Evolutionary conservation across 2,888 invertebrate genomes (phyloP).

Genomic region (Lottia scabra): DNA sequence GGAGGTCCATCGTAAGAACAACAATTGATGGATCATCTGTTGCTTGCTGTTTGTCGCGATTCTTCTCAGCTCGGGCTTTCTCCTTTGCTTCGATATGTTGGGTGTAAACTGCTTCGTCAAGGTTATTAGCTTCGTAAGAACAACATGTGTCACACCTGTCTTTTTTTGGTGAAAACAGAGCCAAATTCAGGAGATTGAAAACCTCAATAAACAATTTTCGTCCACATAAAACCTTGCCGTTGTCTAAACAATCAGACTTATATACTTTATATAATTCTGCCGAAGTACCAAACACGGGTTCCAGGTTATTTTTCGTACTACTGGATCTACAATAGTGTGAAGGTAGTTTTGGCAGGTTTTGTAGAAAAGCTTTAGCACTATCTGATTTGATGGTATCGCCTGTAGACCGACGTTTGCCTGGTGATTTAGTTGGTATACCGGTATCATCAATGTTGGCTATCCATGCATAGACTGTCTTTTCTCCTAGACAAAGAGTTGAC

Average conservation of each 20-base stretch:
- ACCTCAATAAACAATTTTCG: conserved; percentile 1
- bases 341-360: conserved; percentile 6
- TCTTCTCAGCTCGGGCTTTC: conserved; percentile 1
- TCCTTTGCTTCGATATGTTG: background rate
- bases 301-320: background rate
- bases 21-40: background rate
- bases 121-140: background rate
- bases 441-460: background rate
- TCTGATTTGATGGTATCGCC: background rate
- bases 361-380: background rate
- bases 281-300: background rate
- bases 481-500: background rate
- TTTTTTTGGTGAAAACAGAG: conserved; percentile 15
- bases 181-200: conserved; percentile 9
- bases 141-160: conserved; percentile 15
- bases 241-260: background rate
- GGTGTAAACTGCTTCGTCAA: background rate
- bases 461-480: conserved; percentile 7
- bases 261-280: background rate
- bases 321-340: conserved; percentile 10
- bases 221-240: background rate
- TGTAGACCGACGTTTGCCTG: background rate
- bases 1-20: conserved; percentile 15
- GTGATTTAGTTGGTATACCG: background rate
- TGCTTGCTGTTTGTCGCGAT: conserved; percentile 8